Evolutionary conservation across 2,888 invertebrate genomes (phyloP), one percentile per base, ranked within the genome.

Genomic region (Ophraella communa): DNA sequence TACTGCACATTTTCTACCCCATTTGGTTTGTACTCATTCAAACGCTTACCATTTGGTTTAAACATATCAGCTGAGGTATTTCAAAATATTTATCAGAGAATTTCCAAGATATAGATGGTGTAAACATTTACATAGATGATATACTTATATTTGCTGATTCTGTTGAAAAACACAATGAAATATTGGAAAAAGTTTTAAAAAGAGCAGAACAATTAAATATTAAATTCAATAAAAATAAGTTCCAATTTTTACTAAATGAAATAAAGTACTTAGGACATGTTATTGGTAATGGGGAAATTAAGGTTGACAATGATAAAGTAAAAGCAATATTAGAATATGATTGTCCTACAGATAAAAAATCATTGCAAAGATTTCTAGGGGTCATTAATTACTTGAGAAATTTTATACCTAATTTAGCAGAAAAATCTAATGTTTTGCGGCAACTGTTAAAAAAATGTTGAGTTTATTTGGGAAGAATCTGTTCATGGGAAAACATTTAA

Each of bases 261-360:
- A 11, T 62, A 7, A 62, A 52, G 23, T 62, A 42, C 33, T 42
- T 62, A 45, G 55, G 39, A 7, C 62, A 62, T 56, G 33, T 11
- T 21, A 23, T 47, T 47, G 47, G 55, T 10, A 33, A 33, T 33
- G 33, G 33, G 10, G 11, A 10, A 33, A 10, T 33, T 10, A 62
- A 44, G 17, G 10, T 17, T 17, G 35, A 44, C 20, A 56, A 62
- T 45, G 45, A 42, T 14, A 44, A 45, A 33, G 39, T 47, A 18
- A 44, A 62, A 39, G 18, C 62, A 18, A 54, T 62, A 21, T 8
- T 24, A 20, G 45, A 54, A 10, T 45, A 42, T 30, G 57, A 58
- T 17, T n/a, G 7, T 8, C 62, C 62, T 23, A 55, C 27, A 11
- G 56, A 62, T 44, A 56, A 44, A 27, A 56, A 44, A 33, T 45